These are phyloP conservation scores for Chloroclysta siterata DNA, from an alignment of 2,888 invertebrate genomes.

Conservation along the genomic window DNA sequence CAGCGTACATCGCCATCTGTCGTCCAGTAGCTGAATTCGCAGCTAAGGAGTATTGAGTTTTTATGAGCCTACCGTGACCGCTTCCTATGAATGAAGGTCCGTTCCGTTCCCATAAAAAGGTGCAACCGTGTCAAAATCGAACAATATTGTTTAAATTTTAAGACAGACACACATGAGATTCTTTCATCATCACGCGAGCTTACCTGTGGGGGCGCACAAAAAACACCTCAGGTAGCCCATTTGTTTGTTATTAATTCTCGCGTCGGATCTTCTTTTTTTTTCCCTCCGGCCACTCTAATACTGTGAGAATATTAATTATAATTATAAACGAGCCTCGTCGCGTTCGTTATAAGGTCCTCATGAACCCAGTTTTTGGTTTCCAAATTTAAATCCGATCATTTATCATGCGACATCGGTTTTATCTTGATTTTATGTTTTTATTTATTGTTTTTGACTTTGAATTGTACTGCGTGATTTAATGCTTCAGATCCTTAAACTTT, in stretches of 20 bases:
- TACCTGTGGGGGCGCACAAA: slow-evolving; percentile 82
- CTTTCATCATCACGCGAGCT: slow-evolving; percentile 74
- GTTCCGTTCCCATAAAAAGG: slow-evolving; percentile 69
- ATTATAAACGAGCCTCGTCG: slow-evolving; percentile 82
- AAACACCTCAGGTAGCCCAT: slow-evolving; percentile 84
- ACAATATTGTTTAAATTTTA: slow-evolving; percentile 80
- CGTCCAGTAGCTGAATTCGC: slow-evolving; percentile 60
- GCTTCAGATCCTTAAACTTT: slow-evolving; percentile 35
- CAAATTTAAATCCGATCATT: slow-evolving; percentile 82
- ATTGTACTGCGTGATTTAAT: slow-evolving; percentile 52
- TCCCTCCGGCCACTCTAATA: slow-evolving; percentile 78
- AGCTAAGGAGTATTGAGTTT: slow-evolving; percentile 48
- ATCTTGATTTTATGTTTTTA: slow-evolving; percentile 70
- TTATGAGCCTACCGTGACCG: slow-evolving; percentile 59
- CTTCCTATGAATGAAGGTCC: slow-evolving; percentile 75
- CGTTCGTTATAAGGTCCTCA: slow-evolving; percentile 73
- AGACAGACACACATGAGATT: slow-evolving; percentile 80
- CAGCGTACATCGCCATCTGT: slow-evolving; percentile 67
- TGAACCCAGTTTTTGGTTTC: slow-evolving; percentile 72
- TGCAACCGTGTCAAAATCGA: slow-evolving; percentile 80
- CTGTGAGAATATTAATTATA: slow-evolving; percentile 85
- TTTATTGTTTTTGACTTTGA: slow-evolving; percentile 43
- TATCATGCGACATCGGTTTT: slow-evolving; percentile 83
- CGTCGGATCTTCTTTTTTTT: slow-evolving; percentile 80
- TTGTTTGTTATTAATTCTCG: slow-evolving; percentile 86